Evolutionary conservation across 2,113 vertebrate genomes (phyloP), one percentile per base, ranked within the genome.

Genomic region (Gracilinanus agilis): DNA sequence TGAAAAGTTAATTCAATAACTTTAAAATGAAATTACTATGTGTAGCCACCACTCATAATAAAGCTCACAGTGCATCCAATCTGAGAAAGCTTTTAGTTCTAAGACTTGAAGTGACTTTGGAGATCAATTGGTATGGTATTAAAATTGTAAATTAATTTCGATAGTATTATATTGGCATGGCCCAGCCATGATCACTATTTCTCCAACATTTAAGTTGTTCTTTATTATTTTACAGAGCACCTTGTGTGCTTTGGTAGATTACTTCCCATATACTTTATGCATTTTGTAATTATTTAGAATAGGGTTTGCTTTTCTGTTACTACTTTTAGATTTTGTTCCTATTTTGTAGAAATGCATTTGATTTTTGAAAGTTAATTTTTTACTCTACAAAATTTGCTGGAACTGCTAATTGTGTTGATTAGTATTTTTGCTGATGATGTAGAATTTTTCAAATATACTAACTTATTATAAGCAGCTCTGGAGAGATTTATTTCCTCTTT

Each of bases 1-100:
- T n/a, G n/a, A n/a, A 88, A 58, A 75, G 90, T 96, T 96, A 11
- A 91, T 92, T 95, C 95, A 89, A 93, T 34, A 92, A 90, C n/a
- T 90, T 94, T 54, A 83, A 91, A 54, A 8, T 55, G 44, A n/a
- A 4, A 5, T 75, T 61, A 61, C 27, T 61, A 29, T 29, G 34
- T 54, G 25, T 53, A 56, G 19, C 61, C 34, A 34, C 34, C 89
- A 54, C 34, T 61, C 49, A 55, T 53, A 75, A 21, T 21, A 6
- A n/a, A 29, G 27, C 58, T 61, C 10, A 61, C 27, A 61, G 27
- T 29, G 58, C n/a, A 75, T 75, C n/a, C 16, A 75, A 19, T 75
- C 12, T 40, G 16, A 75, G 67, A 75, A 75, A 75, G 6, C 67
- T 75, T 75, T 75, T 40, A 5, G 2, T 75, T 75, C 13, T 75